Base-by-base conservation (phyloP, 2,113 vertebrate species). In the Lethenteron camtschaticum region DNA sequence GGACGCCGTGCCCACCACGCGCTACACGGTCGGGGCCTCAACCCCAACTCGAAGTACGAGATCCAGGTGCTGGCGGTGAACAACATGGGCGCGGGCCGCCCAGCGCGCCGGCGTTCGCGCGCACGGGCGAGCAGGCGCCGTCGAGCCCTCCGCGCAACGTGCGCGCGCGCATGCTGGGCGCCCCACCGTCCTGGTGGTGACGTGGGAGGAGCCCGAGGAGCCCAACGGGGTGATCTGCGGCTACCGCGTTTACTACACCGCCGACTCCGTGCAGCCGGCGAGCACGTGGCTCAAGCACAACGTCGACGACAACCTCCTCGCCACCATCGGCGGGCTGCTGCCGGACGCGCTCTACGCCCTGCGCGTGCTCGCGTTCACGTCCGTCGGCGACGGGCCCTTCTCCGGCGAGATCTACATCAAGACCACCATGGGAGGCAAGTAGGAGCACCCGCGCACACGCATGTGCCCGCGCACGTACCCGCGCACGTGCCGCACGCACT, bases 11-110 rank as follows among this genome's bases (percentile, higher is more conserved):
- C 89, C 94, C n/a, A 91, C 90, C 3, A 96, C 88, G 0, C 85
- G 94, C 73, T 99, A 99, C 76, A 96, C 89, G 80, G 95, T 99
- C 5, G 92, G 94, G 94, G 94, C 58, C 87, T 99, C 71, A 90
- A 90, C 77, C 94, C 94, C 4, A 95, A 87, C 76, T 96, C 92
- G 0, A 86, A 92, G 57, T 99, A 99, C 0, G 87, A 88, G 74
- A 92, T 99, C 75, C 83, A 82, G 0, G 81, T 89, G 73, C 80
- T 96, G 72, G 91, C 89, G 0, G 86, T 96, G 60, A 99, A 99
- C 79, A 95, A 88, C 74, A 87, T 99, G 94, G 94, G 4, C 83
- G 90, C 1, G 91, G 94, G 2, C 85, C 85, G 1, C 81, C 87
- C 58, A 89, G 91, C 55, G 79, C 84, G 1, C 74, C 79, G 0